Conservation (phyloP, 2,797 vertebrate genomes). For the Artibeus jamaicensis region DNA sequence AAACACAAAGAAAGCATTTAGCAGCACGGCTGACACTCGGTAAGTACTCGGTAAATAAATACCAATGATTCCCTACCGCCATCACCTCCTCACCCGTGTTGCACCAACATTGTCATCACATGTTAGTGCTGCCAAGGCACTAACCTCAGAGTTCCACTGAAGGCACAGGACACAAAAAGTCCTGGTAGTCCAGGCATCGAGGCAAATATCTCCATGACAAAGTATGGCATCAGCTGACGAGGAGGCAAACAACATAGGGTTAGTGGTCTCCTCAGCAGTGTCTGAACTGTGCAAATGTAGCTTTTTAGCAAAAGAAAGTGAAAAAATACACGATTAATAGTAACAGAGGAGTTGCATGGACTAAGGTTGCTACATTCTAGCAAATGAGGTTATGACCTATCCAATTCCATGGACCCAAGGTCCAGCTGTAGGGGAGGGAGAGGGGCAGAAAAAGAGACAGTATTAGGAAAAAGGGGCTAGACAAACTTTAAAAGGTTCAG, state of each 20-base stretch:
- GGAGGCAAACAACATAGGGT: neutral
- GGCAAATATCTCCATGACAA: conserved; percentile 90
- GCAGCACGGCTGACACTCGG: neutral
- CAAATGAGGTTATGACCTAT: neutral
- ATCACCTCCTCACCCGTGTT: neutral
- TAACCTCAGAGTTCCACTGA: conserved; percentile 90
- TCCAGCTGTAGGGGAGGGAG: neutral
- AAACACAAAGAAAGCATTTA: neutral
- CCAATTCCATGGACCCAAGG: neutral
- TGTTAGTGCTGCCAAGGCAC: neutral
- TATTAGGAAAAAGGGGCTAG: neutral
- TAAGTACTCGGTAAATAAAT: neutral
- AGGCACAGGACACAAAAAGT: conserved; percentile 90
- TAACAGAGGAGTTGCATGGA: neutral
- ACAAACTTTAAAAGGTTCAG: neutral
- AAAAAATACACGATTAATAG: neutral
- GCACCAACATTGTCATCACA: neutral
- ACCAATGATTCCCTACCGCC: rapidly evolving
- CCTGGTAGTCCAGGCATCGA: conserved; percentile 87
- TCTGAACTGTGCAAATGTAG: neutral
- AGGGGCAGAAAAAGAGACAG: neutral
- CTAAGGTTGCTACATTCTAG: neutral
- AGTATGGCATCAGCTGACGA: conserved; percentile 88
- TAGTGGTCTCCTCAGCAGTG: neutral
- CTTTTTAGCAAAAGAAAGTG: neutral